Evolutionary conservation across 92 coral and sea anemone genomes (phyloP), one percentile per base, ranked within the genome.

Genomic region (Nematostella vectensis): DNA sequence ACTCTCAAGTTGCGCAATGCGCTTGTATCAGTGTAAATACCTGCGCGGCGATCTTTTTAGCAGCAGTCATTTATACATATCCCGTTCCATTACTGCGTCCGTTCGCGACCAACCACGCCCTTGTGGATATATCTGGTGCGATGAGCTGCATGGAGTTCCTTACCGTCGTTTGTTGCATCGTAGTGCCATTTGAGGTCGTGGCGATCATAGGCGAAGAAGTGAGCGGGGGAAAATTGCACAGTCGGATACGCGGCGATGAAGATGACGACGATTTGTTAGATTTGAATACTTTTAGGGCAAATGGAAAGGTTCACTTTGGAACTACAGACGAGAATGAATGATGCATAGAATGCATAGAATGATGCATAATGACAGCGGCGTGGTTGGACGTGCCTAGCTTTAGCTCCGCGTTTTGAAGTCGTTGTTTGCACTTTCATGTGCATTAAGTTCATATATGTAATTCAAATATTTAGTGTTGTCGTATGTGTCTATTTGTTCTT

Each of bases 121-220:
- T 54, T 25, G 54, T 61, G 15, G 62, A 53, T 42, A 31, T 54
- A 8, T 39, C 26, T 4, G 18, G 61, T 43, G 49, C 45, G 1
- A 12, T 11, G 8, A 30, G 38, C 26, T 31, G 42, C n/a, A 36
- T 65, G 47, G 62, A 65, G 2, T 53, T 23, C 31, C 33, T 65
- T 12, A 55, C 71, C 9, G 23, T 65, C 9, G 52, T 53, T 30
- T 54, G 8, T n/a, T 65, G 71, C 20, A 54, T 65, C 29, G 71
- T 47, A 1, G 31, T 25, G 25, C 71, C 71, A 11, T 53, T 65
- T 39, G 71, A 53, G 22, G n/a, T 65, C 36, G 28, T 38, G n/a
- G 71, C 49, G 27, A 52, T 65, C 16, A 15, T 52, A 19, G 42
- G 47, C 11, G 71, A 53, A 2, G 71, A 38, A 17, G 54, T 39